A percentile compares a stretch with the other conserved stretches of the same genome.
Conservation (phyloP, 2,888 invertebrate genomes). For the Eucriotettix oculatus region DNA sequence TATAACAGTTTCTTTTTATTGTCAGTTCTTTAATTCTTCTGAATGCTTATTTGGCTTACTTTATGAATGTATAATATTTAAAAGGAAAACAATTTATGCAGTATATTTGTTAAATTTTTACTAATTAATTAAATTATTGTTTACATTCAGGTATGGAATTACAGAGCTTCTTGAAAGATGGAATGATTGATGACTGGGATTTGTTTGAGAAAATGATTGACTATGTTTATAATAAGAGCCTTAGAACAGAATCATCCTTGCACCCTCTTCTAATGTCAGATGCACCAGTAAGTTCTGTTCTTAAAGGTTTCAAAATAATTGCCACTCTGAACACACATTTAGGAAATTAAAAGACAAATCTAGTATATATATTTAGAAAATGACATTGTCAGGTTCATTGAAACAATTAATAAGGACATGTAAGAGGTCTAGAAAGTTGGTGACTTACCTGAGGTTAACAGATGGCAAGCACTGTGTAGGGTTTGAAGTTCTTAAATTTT, state of each 20-base stretch:
- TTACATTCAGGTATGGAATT: constrained; percentile 37
- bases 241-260: constrained; percentile 42
- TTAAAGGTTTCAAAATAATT: too few species aligned
- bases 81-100: not conserved
- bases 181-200: constrained; percentile 62
- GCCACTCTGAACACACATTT: too few species aligned
- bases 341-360: too few species aligned
- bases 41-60: not conserved
- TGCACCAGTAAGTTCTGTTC: too few species aligned
- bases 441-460: too few species aligned
- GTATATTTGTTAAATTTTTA: not conserved
- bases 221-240: constrained; percentile 42
- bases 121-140: not conserved
- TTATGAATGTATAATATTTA: not conserved
- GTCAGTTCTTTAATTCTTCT: not conserved
- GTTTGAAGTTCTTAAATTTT: too few species aligned
- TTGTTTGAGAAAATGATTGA: constrained; percentile 52
- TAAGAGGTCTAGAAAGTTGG: too few species aligned
- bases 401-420: too few species aligned
- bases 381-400: too few species aligned
- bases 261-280: constrained; percentile 58
- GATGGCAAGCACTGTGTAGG: too few species aligned
- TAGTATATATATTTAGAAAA: too few species aligned
- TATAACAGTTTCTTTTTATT: too few species aligned
- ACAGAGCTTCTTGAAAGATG: constrained; percentile 47